A percentile compares a stretch with the other conserved stretches of the same genome.
phyloP scores from a whole-genome alignment of 2,113 vertebrate genomes.

The Oostethus manadensis region DNA sequence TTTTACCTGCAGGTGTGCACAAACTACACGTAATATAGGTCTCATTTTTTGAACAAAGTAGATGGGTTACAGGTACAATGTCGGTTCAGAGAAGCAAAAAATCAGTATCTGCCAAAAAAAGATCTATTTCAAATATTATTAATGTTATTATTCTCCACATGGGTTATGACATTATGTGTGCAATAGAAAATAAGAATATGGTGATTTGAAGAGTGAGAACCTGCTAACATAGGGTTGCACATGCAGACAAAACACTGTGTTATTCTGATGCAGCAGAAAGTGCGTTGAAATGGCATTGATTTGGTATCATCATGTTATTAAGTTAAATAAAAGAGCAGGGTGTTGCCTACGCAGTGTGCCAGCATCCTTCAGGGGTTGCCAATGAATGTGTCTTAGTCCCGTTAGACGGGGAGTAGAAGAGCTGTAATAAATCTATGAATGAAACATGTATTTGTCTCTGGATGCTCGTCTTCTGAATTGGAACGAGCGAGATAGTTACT shows the following conservation, averaged over 20 bases:
- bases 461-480: constrained; percentile 8
- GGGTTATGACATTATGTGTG: constrained; percentile 51
- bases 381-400: constrained; percentile 31
- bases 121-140: not conserved
- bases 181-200: constrained; percentile 25
- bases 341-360: constrained; percentile 6
- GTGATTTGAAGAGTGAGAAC: constrained; percentile 28
- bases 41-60: no score
- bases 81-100: no score
- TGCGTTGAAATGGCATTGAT: constrained; percentile 11
- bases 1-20: no score
- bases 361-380: constrained; percentile 12
- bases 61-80: no score
- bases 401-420: constrained; percentile 30
- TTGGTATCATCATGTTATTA: not conserved
- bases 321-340: constrained; percentile 9
- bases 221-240: constrained; percentile 42
- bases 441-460: constrained; percentile 36
- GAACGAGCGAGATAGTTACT: not conserved
- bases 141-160: constrained; percentile 18
- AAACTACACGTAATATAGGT: no score
- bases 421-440: constrained; percentile 43
- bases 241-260: constrained; percentile 57
- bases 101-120: no score
- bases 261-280: constrained; percentile 15